These are phyloP conservation scores for Pristionchus fissidentatus DNA, from an alignment of 2,888 invertebrate genomes.

Conservation along the genomic window DNA sequence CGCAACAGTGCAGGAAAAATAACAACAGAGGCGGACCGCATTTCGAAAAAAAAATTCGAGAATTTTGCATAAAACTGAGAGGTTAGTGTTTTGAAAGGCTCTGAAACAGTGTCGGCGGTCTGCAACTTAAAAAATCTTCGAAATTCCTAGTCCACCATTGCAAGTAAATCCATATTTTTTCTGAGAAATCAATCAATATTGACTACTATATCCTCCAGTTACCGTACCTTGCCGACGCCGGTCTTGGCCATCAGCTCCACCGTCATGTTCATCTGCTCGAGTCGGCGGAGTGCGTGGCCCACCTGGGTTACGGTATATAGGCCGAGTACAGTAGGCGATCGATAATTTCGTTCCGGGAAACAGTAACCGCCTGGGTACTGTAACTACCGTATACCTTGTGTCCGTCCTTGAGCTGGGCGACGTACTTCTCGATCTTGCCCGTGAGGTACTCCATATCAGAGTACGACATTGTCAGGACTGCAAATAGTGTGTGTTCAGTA, in stretches of 20 bases:
- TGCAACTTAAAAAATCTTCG: too few relatives aligned
- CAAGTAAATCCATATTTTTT: too few relatives aligned
- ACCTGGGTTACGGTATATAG: slow-evolving; percentile 45
- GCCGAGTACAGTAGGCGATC: neutral
- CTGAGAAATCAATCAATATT: neutral
- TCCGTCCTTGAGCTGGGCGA: slow-evolving; percentile 50
- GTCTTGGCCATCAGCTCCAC: slow-evolving; percentile 49
- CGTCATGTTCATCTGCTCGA: slow-evolving; percentile 52
- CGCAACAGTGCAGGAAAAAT: too few relatives aligned
- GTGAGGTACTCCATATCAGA: slow-evolving; percentile 36
- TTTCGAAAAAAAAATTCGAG: too few relatives aligned
- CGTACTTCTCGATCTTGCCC: slow-evolving; percentile 55
- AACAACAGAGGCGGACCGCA: too few relatives aligned
- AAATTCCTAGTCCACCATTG: too few relatives aligned
- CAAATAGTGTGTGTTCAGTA: too few relatives aligned
- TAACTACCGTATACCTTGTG: slow-evolving; percentile 48
- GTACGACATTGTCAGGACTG: slow-evolving; percentile 30
- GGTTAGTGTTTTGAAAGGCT: too few relatives aligned
- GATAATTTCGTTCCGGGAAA: neutral
- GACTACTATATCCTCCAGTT: neutral
- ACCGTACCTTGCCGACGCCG: slow-evolving; percentile 50
- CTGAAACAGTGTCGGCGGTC: too few relatives aligned
- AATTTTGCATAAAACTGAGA: too few relatives aligned
- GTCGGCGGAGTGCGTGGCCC: slow-evolving; percentile 49
- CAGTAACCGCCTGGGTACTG: neutral